Percentiles rank a stretch among this genome's conserved stretches.
phyloP scores from a whole-genome alignment of 2,797 vertebrate genomes.

The Mormyrus hasselquistii region DNA sequence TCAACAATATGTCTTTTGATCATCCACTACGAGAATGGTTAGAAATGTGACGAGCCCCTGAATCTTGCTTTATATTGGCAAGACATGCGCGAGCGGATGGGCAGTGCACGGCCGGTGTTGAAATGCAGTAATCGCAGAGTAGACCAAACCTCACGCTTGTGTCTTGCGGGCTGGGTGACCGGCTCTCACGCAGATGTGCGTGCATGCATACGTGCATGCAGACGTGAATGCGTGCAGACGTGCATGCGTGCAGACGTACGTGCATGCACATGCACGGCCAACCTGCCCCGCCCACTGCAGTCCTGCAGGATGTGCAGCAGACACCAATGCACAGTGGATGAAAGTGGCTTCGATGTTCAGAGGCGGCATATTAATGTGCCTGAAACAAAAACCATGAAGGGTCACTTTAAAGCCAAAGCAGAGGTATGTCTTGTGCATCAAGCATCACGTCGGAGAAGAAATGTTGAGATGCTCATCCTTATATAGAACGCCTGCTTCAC shows the following conservation, averaged over 20 bases:
- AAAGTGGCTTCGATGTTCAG: neutral
- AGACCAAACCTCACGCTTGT: neutral
- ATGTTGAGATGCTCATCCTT: neutral
- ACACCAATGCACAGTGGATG: neutral
- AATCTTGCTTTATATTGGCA: neutral
- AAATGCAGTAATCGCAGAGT: neutral
- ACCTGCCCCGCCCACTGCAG: neutral
- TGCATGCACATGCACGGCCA: neutral
- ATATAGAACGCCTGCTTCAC: slow-evolving; percentile 45
- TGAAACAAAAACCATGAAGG: neutral
- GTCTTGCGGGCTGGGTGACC: neutral
- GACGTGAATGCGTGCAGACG: neutral
- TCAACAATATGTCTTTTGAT: neutral
- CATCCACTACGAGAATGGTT: neutral
- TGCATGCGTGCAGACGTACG: too few relatives aligned
- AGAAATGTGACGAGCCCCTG: neutral
- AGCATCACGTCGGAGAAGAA: neutral
- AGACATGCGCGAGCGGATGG: neutral
- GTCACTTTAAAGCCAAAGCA: neutral
- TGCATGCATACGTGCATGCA: neutral
- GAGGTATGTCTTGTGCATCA: neutral
- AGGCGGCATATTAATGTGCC: neutral
- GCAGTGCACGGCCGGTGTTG: neutral
- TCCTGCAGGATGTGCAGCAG: neutral
- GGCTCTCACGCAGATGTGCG: neutral